Evolutionary conservation across 1,140 invertebrate species (phyloP).

Genomic region (Stegodyphus mimosarum): DNA sequence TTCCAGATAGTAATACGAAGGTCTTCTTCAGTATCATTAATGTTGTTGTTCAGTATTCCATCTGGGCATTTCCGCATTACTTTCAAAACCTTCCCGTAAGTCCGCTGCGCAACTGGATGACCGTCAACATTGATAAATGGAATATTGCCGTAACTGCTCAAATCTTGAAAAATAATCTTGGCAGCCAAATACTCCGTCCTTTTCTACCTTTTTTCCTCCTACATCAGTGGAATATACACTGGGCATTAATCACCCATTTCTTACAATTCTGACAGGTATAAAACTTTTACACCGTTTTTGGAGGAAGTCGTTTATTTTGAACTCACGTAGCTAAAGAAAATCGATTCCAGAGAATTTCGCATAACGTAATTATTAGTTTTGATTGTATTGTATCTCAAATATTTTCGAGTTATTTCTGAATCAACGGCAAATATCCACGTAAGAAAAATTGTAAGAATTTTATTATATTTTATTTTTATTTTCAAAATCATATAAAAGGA

Average conservation of each 20-base stretch:
- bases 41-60: conserved; percentile 16
- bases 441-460: too few species aligned
- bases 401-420: too few species aligned
- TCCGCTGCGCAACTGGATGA: conserved; percentile 29
- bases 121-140: conserved; percentile 39
- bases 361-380: too few species aligned
- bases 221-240: conserved; percentile 35
- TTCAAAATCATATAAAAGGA: too few species aligned
- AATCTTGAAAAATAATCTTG: conserved; percentile 48
- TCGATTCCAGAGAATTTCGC: too few species aligned
- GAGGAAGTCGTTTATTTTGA: conserved; percentile 16
- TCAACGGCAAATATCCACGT: too few species aligned
- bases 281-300: conserved; percentile 40
- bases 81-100: conserved; percentile 35
- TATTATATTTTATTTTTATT: too few species aligned
- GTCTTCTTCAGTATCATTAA: conserved; percentile 27
- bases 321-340: too few species aligned
- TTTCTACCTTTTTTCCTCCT: neutral
- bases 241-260: conserved; percentile 29
- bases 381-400: too few species aligned
- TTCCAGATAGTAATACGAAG: neutral
- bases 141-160: conserved; percentile 41
- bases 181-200: conserved; percentile 4
- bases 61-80: conserved; percentile 26
- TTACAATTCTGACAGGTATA: conserved; percentile 30